A percentile compares a stretch with the other conserved stretches of the same genome.
Evolutionary conservation across 2,113 vertebrate species (phyloP).

Genomic region (Muscicapa adusta): DNA sequence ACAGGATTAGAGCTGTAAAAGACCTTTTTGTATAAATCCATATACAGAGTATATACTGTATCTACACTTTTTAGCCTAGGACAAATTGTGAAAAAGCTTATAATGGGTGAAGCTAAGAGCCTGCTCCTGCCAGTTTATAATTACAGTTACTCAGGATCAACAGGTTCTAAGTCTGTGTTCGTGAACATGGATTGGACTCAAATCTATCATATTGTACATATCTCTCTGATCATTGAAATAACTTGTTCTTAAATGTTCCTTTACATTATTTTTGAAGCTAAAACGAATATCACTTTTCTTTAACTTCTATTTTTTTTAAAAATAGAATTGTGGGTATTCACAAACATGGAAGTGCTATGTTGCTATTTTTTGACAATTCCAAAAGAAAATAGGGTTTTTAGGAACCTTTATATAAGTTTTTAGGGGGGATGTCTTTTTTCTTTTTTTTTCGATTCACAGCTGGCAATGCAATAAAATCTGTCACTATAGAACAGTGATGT

Average conservation of each 20-base stretch:
- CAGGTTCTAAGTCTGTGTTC: neutral
- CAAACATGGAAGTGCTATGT: slow-evolving; percentile 69
- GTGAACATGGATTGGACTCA: neutral
- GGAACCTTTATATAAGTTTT: slow-evolving; percentile 70
- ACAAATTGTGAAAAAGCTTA: slow-evolving; percentile 39
- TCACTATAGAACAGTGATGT: slow-evolving; percentile 63
- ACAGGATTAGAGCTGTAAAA: slow-evolving; percentile 70
- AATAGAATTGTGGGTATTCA: slow-evolving; percentile 70
- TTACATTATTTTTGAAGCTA: slow-evolving; percentile 75
- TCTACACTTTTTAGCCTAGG: slow-evolving; percentile 71
- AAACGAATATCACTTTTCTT: slow-evolving; percentile 72
- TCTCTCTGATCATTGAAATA: slow-evolving; percentile 69
- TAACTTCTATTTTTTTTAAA: slow-evolving; percentile 76
- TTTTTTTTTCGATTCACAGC: slow-evolving; percentile 60
- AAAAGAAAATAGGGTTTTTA: slow-evolving; percentile 73
- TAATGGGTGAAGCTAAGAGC: neutral
- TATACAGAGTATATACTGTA: slow-evolving; percentile 58
- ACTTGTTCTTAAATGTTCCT: slow-evolving; percentile 70
- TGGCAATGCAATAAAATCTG: slow-evolving; percentile 75
- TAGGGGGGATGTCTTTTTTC: neutral
- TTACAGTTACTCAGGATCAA: neutral
- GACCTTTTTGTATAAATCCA: slow-evolving; percentile 66
- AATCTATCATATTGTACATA: slow-evolving; percentile 64
- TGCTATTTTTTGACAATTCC: slow-evolving; percentile 75
- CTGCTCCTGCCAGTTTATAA: neutral